These are phyloP conservation scores for Forbesichthys agassizii DNA, from an alignment of 2,113 vertebrate genomes.

Conservation along the genomic window DNA sequence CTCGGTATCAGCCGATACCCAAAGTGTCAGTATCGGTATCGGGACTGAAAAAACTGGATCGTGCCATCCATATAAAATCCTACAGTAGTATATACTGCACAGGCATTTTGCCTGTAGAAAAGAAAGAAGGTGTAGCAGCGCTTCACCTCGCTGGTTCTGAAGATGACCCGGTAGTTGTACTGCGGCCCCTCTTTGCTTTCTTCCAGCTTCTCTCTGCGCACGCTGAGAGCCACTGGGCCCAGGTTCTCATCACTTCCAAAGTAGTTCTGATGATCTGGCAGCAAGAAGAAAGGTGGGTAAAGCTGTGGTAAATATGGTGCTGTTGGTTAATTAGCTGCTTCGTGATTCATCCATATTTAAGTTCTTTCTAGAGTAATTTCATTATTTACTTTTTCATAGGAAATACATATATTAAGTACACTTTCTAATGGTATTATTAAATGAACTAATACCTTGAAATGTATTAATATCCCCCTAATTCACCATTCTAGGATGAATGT, in stretches of 20 bases:
- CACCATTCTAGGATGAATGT: too few species aligned
- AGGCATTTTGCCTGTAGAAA: not conserved
- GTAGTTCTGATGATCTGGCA: conserved; percentile 87
- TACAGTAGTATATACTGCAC: too few species aligned
- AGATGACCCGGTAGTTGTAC: conserved; percentile 84
- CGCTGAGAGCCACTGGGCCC: conserved; percentile 85
- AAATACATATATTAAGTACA: too few species aligned
- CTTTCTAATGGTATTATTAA: too few species aligned
- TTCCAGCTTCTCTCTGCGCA: conserved; percentile 84
- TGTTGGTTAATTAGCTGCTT: not conserved
- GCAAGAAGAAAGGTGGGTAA: not conserved
- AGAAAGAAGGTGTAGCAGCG: not conserved
- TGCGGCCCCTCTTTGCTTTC: conserved; percentile 81
- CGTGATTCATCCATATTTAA: not conserved
- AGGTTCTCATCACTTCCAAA: conserved; percentile 86
- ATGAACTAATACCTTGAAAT: too few species aligned
- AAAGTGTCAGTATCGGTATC: too few species aligned
- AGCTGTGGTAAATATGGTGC: not conserved
- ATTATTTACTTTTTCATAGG: too few species aligned
- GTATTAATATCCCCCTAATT: too few species aligned
- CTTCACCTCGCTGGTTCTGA: conserved; percentile 87
- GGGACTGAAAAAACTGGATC: too few species aligned
- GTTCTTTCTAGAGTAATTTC: too few species aligned
- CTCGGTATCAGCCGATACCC: too few species aligned
- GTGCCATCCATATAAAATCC: too few species aligned